Evolutionary conservation across 1,140 invertebrate genomes (phyloP).

Genomic region (Dufourea novaeangliae): DNA sequence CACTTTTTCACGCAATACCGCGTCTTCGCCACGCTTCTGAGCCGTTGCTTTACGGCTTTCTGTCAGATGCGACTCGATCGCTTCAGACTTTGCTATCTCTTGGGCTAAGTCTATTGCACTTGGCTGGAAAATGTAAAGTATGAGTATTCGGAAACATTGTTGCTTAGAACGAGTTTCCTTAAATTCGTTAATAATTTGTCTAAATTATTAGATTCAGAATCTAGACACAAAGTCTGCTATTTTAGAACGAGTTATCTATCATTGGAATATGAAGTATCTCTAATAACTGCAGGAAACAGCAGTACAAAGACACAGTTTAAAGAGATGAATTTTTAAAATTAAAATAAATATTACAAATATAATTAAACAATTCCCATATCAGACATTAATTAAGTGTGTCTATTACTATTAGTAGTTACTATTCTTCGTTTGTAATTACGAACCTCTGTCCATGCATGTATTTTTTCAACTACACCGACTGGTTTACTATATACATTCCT

Average conservation of each 20-base stretch:
- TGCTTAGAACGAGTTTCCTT: conserved; percentile 87
- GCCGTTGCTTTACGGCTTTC: conserved; percentile 66
- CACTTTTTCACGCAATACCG: conserved; percentile 79
- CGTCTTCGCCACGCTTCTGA: conserved; percentile 78
- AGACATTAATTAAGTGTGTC: neutral
- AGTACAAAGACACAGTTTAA: neutral
- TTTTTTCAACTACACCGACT: conserved; percentile 72
- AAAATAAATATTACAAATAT: no score
- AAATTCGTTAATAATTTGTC: conserved; percentile 95
- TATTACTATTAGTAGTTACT: conserved; percentile 7
- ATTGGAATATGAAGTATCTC: neutral
- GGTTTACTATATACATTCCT: conserved; percentile 71
- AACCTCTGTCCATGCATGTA: conserved; percentile 71
- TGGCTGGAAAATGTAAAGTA: conserved; percentile 57
- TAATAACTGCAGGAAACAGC: neutral
- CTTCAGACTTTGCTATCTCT: conserved; percentile 64
- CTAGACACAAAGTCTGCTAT: neutral
- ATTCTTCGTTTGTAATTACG: conserved; percentile 13
- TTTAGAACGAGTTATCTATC: neutral
- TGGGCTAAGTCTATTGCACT: conserved; percentile 74
- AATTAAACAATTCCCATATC: conserved; percentile 17
- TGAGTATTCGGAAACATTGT: conserved; percentile 25
- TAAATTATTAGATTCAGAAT: neutral
- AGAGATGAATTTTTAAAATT: neutral
- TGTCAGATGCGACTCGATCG: conserved; percentile 44